Evolutionary conservation across 2,888 invertebrate genomes (phyloP).

Genomic region (Sphinx pinastri): DNA sequence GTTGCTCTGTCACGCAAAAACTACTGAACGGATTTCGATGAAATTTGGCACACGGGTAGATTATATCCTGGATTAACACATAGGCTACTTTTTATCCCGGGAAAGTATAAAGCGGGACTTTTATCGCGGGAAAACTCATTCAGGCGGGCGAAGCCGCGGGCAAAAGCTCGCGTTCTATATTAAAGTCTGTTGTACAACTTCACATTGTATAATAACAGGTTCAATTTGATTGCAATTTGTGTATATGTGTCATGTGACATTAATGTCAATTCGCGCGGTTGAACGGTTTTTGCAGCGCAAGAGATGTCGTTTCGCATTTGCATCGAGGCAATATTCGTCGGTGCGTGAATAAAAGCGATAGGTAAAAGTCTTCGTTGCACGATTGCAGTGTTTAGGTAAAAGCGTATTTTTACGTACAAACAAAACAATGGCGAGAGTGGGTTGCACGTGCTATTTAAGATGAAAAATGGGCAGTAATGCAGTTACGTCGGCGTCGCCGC

Average conservation of each 20-base stretch:
- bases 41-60: no score
- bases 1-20: no score
- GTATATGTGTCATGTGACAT: neutral
- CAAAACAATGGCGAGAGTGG: constrained; percentile 51
- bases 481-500: constrained; percentile 62
- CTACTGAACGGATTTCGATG: no score
- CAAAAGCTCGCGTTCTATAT: no score
- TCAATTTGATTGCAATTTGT: constrained; percentile 2
- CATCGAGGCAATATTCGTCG: constrained; percentile 20
- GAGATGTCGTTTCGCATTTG: constrained; percentile 18
- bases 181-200: no score
- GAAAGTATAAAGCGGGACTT: no score
- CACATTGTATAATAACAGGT: neutral
- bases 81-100: no score
- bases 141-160: no score
- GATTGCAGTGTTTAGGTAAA: neutral
- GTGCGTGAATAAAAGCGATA: constrained; percentile 30
- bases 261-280: constrained; percentile 12
- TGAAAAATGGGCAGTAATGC: constrained; percentile 77
- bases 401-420: constrained; percentile 11
- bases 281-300: constrained; percentile 22
- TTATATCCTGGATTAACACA: no score
- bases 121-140: no score
- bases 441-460: constrained; percentile 72
- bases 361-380: constrained; percentile 30